phyloP scores from a whole-genome alignment of 2,797 vertebrate species.

The Antrozous pallidus region DNA sequence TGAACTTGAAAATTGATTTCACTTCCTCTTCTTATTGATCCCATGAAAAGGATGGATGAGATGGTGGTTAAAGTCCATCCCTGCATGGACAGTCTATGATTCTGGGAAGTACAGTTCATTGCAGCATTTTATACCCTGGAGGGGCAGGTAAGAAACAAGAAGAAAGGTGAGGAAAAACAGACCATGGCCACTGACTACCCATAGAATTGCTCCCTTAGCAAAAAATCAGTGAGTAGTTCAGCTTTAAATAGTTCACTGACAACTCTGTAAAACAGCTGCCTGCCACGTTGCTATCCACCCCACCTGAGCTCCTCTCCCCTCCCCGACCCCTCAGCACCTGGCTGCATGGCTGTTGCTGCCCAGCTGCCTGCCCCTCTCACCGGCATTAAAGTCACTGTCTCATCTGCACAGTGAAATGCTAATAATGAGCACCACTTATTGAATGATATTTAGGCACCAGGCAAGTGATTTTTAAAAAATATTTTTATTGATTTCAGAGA shows the following conservation, averaged over 20 bases:
- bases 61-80: not conserved
- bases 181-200: not conserved
- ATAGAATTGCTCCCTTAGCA: not conserved
- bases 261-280: not conserved
- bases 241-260: not conserved
- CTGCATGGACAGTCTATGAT: not conserved
- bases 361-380: not conserved
- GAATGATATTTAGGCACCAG: not conserved
- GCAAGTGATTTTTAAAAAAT: not conserved
- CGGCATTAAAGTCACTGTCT: not conserved
- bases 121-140: not conserved
- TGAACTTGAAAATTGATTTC: not conserved
- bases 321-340: not conserved
- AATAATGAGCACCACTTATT: too few relatives aligned
- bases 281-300: not conserved
- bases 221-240: not conserved
- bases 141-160: not conserved
- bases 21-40: not conserved
- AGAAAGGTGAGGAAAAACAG: not conserved
- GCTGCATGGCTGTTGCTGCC: fast-evolving
- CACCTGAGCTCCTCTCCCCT: not conserved
- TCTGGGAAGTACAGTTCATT: not conserved
- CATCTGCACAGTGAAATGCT: not conserved
- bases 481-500: too few relatives aligned
- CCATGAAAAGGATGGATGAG: not conserved